These are phyloP conservation scores for Andricus quercusramuli DNA, from an alignment of 2,888 invertebrate genomes.

Conservation along the genomic window DNA sequence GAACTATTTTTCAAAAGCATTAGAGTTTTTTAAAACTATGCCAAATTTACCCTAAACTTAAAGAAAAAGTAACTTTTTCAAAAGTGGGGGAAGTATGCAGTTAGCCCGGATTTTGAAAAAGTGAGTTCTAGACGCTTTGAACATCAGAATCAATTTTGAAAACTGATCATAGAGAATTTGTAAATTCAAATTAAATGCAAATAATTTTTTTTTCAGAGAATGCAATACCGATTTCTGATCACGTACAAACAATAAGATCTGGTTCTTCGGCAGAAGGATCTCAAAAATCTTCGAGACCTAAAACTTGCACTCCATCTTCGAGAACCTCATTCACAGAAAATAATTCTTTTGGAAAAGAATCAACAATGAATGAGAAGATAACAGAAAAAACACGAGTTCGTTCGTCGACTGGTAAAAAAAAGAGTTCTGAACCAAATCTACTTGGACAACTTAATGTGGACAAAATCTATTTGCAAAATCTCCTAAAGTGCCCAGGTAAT, in stretches of 20 bases:
- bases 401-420: constrained; percentile 19
- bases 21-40: too few relatives aligned
- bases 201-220: constrained; percentile 32
- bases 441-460: constrained; percentile 67
- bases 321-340: neutral
- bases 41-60: too few relatives aligned
- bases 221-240: constrained; percentile 38
- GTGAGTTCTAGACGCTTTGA: too few relatives aligned
- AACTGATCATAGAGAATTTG: too few relatives aligned
- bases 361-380: neutral
- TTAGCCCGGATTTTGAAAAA: too few relatives aligned
- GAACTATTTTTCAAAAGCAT: too few relatives aligned
- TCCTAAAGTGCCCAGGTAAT: constrained; percentile 68
- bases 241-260: neutral
- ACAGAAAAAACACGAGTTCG: constrained; percentile 15
- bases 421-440: constrained; percentile 57
- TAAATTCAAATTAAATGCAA: neutral
- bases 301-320: constrained; percentile 40
- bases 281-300: constrained; percentile 2
- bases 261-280: neutral
- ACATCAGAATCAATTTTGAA: too few relatives aligned
- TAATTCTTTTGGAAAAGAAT: constrained; percentile 19
- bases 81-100: too few relatives aligned
- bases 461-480: constrained; percentile 68
- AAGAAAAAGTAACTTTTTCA: too few relatives aligned